phyloP scores from a whole-genome alignment of 2,113 vertebrate genomes.

The Struthidea cinerea region DNA sequence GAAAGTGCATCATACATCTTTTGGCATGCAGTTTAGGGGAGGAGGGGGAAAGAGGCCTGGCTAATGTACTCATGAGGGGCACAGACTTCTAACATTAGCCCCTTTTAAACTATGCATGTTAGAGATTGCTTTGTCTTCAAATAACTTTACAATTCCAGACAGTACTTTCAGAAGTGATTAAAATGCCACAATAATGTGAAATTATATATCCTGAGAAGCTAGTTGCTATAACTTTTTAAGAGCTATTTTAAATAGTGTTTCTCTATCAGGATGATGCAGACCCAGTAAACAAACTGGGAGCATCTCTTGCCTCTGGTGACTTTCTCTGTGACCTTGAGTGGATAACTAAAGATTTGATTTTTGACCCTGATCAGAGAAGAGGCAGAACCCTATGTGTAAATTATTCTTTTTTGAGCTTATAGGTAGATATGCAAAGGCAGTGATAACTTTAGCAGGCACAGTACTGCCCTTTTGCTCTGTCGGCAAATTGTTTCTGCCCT shows the following conservation, averaged over 20 bases:
- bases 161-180: slow-evolving; percentile 63
- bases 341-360: background rate
- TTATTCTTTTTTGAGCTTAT: background rate
- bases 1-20: slow-evolving; percentile 52
- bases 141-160: slow-evolving; percentile 49
- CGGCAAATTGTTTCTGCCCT: background rate
- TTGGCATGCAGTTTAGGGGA: slow-evolving; percentile 30
- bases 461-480: background rate
- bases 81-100: background rate
- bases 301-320: background rate
- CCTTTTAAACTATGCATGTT: slow-evolving; percentile 30
- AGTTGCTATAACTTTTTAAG: slow-evolving; percentile 44
- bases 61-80: background rate
- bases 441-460: background rate
- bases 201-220: slow-evolving; percentile 57
- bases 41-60: background rate
- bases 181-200: slow-evolving; percentile 66
- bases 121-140: slow-evolving; percentile 52
- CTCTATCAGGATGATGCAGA: background rate
- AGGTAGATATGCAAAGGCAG: background rate
- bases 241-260: background rate
- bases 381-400: background rate
- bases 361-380: background rate
- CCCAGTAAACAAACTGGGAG: background rate
- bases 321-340: background rate